Evolutionary conservation across 2,888 invertebrate genomes (phyloP).

Genomic region (Hyalella azteca): DNA sequence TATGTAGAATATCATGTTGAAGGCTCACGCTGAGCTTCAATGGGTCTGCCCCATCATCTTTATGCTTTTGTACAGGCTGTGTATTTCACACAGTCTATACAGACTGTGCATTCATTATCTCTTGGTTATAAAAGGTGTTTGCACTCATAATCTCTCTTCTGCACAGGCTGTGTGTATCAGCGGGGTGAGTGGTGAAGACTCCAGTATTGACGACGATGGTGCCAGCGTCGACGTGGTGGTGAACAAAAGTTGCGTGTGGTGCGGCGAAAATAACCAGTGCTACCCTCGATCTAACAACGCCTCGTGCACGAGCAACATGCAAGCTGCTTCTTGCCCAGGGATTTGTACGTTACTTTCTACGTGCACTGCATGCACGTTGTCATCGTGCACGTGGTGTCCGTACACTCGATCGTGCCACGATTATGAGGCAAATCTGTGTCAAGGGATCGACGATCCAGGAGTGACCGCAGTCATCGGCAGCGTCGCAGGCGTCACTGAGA

Average conservation of each 20-base stretch:
- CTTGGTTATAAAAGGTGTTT: too few relatives aligned
- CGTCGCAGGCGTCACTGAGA: slow-evolving; percentile 66
- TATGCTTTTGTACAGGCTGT: too few relatives aligned
- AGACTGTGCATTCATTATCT: too few relatives aligned
- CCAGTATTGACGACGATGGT: slow-evolving; percentile 77
- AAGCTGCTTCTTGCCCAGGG: slow-evolving; percentile 80
- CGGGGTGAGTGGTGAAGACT: slow-evolving; percentile 16
- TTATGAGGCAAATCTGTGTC: slow-evolving; percentile 69
- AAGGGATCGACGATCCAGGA: slow-evolving; percentile 78
- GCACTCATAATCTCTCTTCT: too few relatives aligned
- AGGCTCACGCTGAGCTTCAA: too few relatives aligned
- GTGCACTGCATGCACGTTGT: slow-evolving; percentile 88
- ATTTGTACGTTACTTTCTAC: slow-evolving; percentile 87
- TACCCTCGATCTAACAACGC: slow-evolving; percentile 85
- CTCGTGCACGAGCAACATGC: slow-evolving; percentile 88
- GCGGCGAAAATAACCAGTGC: slow-evolving; percentile 79
- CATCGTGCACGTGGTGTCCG: slow-evolving; percentile 91
- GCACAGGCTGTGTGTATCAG: slow-evolving; percentile 47
- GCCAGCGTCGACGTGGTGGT: slow-evolving; percentile 65
- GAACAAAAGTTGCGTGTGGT: slow-evolving; percentile 95
- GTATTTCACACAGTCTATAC: too few relatives aligned
- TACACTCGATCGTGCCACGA: slow-evolving; percentile 89
- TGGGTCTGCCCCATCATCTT: too few relatives aligned
- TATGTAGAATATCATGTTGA: too few relatives aligned
- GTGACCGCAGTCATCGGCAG: slow-evolving; percentile 83